A percentile compares a stretch with the other conserved stretches of the same genome.
Evolutionary conservation across 2,797 vertebrate species (phyloP).

Genomic region (Acanthis flammea): DNA sequence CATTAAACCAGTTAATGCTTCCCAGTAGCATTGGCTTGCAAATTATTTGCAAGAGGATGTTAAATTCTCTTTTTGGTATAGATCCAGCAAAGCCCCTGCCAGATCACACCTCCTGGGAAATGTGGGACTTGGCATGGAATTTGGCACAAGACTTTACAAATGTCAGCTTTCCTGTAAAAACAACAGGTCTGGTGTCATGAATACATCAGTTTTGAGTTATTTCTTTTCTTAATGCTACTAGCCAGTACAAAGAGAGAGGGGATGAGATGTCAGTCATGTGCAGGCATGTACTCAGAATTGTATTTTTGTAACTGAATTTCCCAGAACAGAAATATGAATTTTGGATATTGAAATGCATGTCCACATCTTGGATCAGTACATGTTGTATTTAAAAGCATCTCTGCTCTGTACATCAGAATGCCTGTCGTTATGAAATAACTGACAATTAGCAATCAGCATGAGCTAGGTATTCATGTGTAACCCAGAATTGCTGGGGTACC

Average conservation of each 20-base stretch:
- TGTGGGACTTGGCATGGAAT: background rate
- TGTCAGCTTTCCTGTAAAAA: constrained; percentile 20
- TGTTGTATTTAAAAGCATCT: background rate
- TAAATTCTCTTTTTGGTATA: background rate
- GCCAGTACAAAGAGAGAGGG: constrained; percentile 11
- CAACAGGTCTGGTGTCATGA: background rate
- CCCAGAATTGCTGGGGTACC: background rate
- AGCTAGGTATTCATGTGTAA: background rate
- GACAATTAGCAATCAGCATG: background rate
- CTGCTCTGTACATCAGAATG: background rate
- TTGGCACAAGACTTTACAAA: background rate
- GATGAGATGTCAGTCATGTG: background rate
- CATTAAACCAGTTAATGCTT: background rate
- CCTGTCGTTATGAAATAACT: background rate
- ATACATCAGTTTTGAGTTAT: constrained; percentile 43
- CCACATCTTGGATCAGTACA: background rate
- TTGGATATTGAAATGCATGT: background rate
- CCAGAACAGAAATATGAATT: background rate
- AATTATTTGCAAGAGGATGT: background rate
- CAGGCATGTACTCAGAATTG: background rate
- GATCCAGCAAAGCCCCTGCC: background rate
- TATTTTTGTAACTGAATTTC: background rate
- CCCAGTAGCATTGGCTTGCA: background rate
- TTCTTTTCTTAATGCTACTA: constrained; percentile 44
- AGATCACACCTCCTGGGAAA: constrained; percentile 20